Conservation (phyloP, 2,888 invertebrate genomes). For the Thera britannica region DNA sequence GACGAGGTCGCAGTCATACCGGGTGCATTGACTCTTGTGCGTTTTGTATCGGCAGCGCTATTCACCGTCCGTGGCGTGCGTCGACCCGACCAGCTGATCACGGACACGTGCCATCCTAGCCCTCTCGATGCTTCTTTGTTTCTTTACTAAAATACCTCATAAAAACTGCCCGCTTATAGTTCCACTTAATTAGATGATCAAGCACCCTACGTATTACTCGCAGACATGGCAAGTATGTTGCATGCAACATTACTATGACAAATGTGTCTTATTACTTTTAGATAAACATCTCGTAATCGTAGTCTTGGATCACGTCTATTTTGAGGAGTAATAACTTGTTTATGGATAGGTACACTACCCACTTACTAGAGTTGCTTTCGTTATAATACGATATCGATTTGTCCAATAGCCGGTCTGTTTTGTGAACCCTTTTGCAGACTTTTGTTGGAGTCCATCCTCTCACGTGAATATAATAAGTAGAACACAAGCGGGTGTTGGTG, state of each 20-base stretch:
- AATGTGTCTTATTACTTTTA: constrained; percentile 19
- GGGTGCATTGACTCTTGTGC: constrained; percentile 51
- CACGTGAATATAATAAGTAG: not conserved
- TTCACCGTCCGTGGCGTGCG: constrained; percentile 57
- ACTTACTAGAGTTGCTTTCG: not conserved
- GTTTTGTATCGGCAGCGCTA: constrained; percentile 55
- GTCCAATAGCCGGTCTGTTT: not conserved
- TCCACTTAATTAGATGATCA: constrained; percentile 24
- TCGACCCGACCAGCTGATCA: constrained; percentile 64
- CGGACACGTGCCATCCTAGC: constrained; percentile 56
- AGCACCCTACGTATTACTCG: constrained; percentile 1
- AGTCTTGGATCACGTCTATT: constrained; percentile 17
- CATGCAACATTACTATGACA: constrained; percentile 12
- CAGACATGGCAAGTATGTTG: constrained; percentile 2
- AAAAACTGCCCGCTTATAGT: constrained; percentile 30
- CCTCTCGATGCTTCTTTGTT: constrained; percentile 34
- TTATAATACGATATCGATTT: not conserved
- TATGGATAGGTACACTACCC: not conserved
- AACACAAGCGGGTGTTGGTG: not conserved
- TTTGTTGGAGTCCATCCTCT: not conserved
- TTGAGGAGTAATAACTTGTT: constrained; percentile 16
- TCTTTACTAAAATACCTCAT: constrained; percentile 26
- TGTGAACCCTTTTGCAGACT: not conserved
- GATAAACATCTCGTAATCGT: constrained; percentile 9
- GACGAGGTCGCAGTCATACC: constrained; percentile 31